These are phyloP conservation scores for Eretmocerus hayati DNA, from an alignment of 2,888 invertebrate genomes.

Conservation along the genomic window DNA sequence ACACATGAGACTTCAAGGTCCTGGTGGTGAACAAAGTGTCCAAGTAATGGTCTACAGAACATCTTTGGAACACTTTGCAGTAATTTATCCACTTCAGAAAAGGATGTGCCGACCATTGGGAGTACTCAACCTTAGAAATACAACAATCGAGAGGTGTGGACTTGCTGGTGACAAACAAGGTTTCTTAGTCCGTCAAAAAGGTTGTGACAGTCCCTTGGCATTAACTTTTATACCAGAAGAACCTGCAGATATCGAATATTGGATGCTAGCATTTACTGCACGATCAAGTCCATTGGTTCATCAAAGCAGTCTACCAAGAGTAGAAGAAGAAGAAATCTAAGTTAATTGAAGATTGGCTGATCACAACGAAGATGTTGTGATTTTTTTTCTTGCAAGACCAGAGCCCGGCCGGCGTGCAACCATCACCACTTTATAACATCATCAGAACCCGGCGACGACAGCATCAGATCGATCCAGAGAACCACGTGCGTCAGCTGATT, in stretches of 20 bases:
- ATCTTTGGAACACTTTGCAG: slow-evolving; percentile 59
- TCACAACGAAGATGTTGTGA: too few species aligned
- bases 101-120: slow-evolving; percentile 57
- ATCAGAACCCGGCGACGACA: too few species aligned
- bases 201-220: slow-evolving; percentile 57
- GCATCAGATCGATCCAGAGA: too few species aligned
- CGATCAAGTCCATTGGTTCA: slow-evolving; percentile 49
- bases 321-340: slow-evolving; percentile 57
- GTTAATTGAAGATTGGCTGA: background rate
- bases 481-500: too few species aligned
- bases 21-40: slow-evolving; percentile 56
- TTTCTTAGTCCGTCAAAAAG: slow-evolving; percentile 56
- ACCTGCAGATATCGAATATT: slow-evolving; percentile 54
- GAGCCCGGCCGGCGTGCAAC: too few species aligned
- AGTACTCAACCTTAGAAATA: slow-evolving; percentile 57
- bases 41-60: slow-evolving; percentile 60
- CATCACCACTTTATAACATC: too few species aligned
- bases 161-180: slow-evolving; percentile 47
- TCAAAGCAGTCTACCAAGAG: slow-evolving; percentile 54
- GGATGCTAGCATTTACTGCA: slow-evolving; percentile 56
- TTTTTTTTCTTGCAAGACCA: too few species aligned
- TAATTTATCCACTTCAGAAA: slow-evolving; percentile 59
- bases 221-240: slow-evolving; percentile 55
- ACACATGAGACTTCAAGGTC: slow-evolving; percentile 55
- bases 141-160: slow-evolving; percentile 51